Base-by-base conservation (phyloP, 1,140 invertebrate species). In the Fopius arisanus region DNA sequence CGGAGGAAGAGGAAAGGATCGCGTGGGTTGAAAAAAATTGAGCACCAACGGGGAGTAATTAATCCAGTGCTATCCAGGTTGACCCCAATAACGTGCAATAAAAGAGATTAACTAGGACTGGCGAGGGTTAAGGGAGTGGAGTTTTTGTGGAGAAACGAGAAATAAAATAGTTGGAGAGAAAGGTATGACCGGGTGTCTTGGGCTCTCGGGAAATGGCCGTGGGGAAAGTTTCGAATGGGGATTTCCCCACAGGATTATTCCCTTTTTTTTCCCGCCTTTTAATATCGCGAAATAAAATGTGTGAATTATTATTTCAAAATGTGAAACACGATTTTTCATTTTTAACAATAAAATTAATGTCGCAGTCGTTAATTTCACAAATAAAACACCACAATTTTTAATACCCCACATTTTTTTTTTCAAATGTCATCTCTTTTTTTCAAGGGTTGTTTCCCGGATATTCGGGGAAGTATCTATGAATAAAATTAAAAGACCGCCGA, bases 401-500 rank as follows among this genome's bases (percentile, higher is more conserved):
- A 12, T 51, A 16, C n/a, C 6, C 3, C 16, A 0, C 4, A 21
- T 6, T 51, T 51, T 21, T 51, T 51, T 21, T 51, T 19, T 16
- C n/a, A 19, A 51, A 51, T 19, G 43, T 51, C 43, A 51, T 3
- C 43, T 51, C 19, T 12, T 51, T 51, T 3, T 51, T 12, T 70
- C 37, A 70, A 62, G 48, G 59, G 62, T 51, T 70, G 63, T 23
- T 29, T 37, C 31, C 63, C 37, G 33, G 3, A 21, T 14, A 28
- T 10, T 33, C 65, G 12, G 31, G 26, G 59, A 63, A 33, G 65
- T 59, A 65, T 72, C 70, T 72, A 72, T 72, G 70, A 72, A 72
- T 72, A 63, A 41, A 65, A 72, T 72, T 72, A 63, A 67, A 66
- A 66, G 31, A 16, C 31, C 41, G 41, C 37, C 54, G 21, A 31